Evolutionary conservation across 2,888 invertebrate species (phyloP).

Genomic region (Philonicus albiceps): DNA sequence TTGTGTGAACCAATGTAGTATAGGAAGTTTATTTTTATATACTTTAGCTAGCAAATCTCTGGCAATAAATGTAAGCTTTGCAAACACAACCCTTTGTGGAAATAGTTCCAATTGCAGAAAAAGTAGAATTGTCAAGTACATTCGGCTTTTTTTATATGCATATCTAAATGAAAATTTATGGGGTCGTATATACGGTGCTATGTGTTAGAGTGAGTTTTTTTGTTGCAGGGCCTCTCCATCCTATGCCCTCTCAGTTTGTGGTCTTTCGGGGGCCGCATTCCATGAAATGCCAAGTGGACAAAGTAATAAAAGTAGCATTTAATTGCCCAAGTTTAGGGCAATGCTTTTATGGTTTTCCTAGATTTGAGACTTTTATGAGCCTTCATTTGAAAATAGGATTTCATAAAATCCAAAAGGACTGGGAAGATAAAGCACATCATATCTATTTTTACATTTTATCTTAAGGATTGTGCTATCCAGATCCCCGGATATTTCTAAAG

Average conservation of each 20-base stretch:
- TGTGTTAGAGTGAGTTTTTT: background rate
- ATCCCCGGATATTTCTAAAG: background rate
- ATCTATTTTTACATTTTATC: slow-evolving; percentile 20
- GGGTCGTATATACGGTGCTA: background rate
- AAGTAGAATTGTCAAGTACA: slow-evolving; percentile 4
- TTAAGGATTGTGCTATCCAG: background rate
- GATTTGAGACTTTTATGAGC: slow-evolving; percentile 14
- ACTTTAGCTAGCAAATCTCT: background rate
- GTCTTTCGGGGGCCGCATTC: background rate
- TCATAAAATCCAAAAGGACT: slow-evolving; percentile 4
- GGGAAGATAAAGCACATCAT: slow-evolving; percentile 12
- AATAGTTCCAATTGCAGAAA: background rate
- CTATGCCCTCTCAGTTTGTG: too few species aligned
- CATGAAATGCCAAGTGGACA: background rate
- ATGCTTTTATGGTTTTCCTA: slow-evolving; percentile 29
- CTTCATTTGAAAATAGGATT: slow-evolving; percentile 32
- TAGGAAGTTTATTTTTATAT: background rate
- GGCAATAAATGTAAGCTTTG: background rate
- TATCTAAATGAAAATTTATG: background rate
- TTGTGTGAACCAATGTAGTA: background rate
- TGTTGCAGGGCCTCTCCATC: background rate
- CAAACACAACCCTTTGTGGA: background rate
- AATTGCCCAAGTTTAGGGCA: slow-evolving; percentile 26
- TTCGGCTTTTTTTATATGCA: background rate
- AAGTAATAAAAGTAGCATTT: background rate